Evolutionary conservation across 1,140 invertebrate species (phyloP), one percentile per base, ranked within the genome.

Genomic region (Metaphire vulgaris): DNA sequence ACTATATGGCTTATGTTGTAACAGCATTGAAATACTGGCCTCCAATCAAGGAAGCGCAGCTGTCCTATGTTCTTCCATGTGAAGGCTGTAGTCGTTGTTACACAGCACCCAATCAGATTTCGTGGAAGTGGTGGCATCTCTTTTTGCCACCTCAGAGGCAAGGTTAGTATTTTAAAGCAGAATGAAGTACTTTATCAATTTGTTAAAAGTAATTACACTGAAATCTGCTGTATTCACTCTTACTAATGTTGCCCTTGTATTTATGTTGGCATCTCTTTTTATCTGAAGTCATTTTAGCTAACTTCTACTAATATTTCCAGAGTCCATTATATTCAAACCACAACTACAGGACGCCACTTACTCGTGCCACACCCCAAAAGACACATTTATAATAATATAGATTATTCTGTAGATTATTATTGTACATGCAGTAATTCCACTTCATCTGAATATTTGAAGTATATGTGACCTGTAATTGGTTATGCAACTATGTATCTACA

Each of bases 41-140:
- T 91, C 91, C 91, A 86, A 90, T 75, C 90, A 90, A 83, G 87
- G 80, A 90, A 82, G 92, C 90, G 2, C 84, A 88, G 1, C 83
- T 96, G 21, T 88, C 88, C 69, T 96, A 92, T 82, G 90, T 91
- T 1, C 89, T 90, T 2, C 92, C 93, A 0, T 96, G 94, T 83
- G 76, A 84, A 30, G 94, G 94, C n/a, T 96, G 94, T 83, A 90
- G 88, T n/a, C 90, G 90, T 79, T 95, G 93, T 82, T 88, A 86
- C 82, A 83, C 69, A 68, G 31, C 69, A 64, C 73, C 76, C 69
- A 65, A 64, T 31, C 73, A 77, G 32, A 26, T 32, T 1, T 74
- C 76, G 34, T 78, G 80, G 66, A 81, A 78, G 28, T 83, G 82
- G 79, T 78, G 79, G 70, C 72, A 77, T 68, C 77, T 82, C 34